These are phyloP conservation scores for Ammodytes marinus DNA, from an alignment of 2,113 vertebrate species.

Conservation along the genomic window DNA sequence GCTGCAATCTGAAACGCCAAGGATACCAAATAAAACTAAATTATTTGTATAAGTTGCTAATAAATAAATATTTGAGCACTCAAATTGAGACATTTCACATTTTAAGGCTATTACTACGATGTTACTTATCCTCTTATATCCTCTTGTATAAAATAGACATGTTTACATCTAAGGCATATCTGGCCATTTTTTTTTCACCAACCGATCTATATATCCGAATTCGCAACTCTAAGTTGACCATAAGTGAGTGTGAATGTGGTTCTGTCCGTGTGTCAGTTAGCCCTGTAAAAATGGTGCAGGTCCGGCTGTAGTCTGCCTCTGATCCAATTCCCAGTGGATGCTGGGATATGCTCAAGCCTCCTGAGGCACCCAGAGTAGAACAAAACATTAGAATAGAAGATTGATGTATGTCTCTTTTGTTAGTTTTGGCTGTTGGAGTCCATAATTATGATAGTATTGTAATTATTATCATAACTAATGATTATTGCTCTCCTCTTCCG, in stretches of 20 bases:
- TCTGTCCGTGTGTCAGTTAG: neutral
- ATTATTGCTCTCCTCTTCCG: neutral
- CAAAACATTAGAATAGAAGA: neutral
- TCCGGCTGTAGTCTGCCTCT: conserved; percentile 9
- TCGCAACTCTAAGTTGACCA: conserved; percentile 1
- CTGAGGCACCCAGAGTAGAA: neutral
- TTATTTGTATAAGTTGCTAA: neutral
- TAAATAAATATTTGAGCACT: neutral
- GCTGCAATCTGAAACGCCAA: neutral
- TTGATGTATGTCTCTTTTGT: too few relatives aligned
- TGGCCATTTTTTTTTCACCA: too few relatives aligned
- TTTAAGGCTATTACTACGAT: neutral
- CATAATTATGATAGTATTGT: neutral
- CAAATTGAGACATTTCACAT: neutral
- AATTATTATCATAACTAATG: neutral
- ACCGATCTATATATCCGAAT: neutral
- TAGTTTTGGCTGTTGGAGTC: neutral
- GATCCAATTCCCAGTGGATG: neutral
- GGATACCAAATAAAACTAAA: neutral
- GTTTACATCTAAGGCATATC: neutral
- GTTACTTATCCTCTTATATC: neutral
- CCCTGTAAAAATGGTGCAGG: neutral
- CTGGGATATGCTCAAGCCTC: neutral
- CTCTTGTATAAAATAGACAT: neutral
- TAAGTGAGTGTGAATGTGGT: conserved; percentile 4